phyloP scores from a whole-genome alignment of 2,113 vertebrate genomes.

The Pristiophorus japonicus region DNA sequence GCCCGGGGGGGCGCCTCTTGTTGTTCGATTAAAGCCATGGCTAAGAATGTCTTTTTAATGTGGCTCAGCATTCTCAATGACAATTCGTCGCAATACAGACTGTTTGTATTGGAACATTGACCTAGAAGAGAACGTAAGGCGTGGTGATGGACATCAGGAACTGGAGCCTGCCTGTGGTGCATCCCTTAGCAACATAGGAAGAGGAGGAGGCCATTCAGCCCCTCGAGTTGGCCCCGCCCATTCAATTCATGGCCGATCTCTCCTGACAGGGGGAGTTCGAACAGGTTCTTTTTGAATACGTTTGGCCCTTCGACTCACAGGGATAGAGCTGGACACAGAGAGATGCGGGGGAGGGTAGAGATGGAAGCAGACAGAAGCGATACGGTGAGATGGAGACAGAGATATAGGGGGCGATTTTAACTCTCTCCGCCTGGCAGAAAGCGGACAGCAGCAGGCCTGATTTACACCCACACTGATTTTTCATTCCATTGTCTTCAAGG shows the following conservation, averaged over 20 bases:
- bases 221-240: not conserved
- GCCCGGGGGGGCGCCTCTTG: not conserved
- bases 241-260: not conserved
- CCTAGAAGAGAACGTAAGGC: not conserved
- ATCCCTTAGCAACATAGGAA: not conserved
- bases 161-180: not conserved
- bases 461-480: too few species aligned
- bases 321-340: not conserved
- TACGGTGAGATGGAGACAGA: too few species aligned
- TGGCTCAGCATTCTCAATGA: not conserved
- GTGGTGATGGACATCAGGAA: not conserved
- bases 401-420: not conserved
- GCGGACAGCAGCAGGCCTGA: too few species aligned
- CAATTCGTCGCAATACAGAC: not conserved
- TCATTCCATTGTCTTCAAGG: too few species aligned
- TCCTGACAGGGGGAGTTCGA: not conserved
- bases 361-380: not conserved
- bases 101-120: not conserved
- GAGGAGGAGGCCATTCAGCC: not conserved
- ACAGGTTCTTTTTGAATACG: not conserved
- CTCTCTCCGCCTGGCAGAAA: not conserved
- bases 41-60: not conserved
- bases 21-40: not conserved
- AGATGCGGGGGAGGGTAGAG: not conserved
- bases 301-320: not conserved